Evolutionary conservation across 1,140 invertebrate genomes (phyloP).

Genomic region (Leptinotarsa undecemlineata): DNA sequence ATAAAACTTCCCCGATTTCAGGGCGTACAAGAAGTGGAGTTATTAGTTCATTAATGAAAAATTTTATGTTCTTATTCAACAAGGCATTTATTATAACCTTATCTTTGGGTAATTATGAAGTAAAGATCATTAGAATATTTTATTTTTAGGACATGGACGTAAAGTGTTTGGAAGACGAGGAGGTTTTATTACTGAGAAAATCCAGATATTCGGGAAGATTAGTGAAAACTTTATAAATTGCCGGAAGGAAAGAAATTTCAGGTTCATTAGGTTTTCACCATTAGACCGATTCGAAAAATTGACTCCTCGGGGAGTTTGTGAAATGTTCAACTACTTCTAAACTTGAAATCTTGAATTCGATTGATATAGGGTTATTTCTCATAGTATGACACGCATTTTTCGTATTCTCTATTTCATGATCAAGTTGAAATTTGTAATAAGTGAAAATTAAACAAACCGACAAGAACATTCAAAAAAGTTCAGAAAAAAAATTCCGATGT

Average conservation of each 20-base stretch:
- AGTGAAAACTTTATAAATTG: constrained; percentile 30
- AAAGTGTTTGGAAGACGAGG: constrained; percentile 24
- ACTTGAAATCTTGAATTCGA: not conserved
- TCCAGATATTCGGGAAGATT: constrained; percentile 29
- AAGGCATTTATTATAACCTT: constrained; percentile 22
- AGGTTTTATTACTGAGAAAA: constrained; percentile 29
- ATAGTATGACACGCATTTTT: not conserved
- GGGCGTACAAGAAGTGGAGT: not conserved
- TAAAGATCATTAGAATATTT: constrained; percentile 31
- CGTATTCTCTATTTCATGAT: constrained; percentile 54
- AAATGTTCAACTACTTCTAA: not conserved
- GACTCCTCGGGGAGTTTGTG: not conserved
- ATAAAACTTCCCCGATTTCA: not conserved
- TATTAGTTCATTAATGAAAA: constrained; percentile 21
- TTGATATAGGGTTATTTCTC: not conserved
- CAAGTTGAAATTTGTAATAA: constrained; percentile 48
- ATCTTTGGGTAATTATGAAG: constrained; percentile 27
- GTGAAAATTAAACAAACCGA: constrained; percentile 53
- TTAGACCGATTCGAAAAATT: constrained; percentile 20
- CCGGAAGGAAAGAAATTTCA: constrained; percentile 25
- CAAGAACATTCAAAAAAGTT: not conserved
- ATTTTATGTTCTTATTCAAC: constrained; percentile 14
- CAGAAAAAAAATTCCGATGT: not conserved
- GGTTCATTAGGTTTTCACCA: constrained; percentile 21
- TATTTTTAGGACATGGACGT: constrained; percentile 23